Base-by-base conservation (phyloP, 2,113 vertebrate genomes). In the Microtus oregoni region DNA sequence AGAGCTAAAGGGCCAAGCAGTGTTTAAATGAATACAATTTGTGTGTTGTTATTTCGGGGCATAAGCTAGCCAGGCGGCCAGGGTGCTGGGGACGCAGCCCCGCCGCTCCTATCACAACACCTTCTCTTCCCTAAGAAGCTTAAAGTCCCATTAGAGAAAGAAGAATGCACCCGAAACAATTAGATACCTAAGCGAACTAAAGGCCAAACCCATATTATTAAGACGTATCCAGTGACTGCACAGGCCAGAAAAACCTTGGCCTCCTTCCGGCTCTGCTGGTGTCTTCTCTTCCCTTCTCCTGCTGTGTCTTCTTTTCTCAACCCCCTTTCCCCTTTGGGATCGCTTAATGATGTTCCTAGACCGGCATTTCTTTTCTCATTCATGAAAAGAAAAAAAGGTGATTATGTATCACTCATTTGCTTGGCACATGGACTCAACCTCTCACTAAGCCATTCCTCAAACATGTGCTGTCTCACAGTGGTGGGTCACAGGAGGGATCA, bases 91-190 rank as follows among this genome's bases (percentile, higher is more conserved):
- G 41, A 41, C 41, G 3, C 41, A 41, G 41, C 41, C 41, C 41
- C 41, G 3, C 41, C 4, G 41, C 41, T 41, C 41, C 41, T 41
- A 41, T 41, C 41, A 41, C 41, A 41, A 41, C 41, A 79, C 63
- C 32, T 13, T 61, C 19, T 72, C 85, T 97, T 93, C 91, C 82
- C 88, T 35, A 68, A 87, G 94, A 96, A 92, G 67, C 26, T 82
- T 58, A 35, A 92, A n/a, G 19, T 83, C 77, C 75, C 32, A 94
- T n/a, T 65, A 47, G 22, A 63, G 32, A 26, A 24, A 90, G 55
- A 89, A n/a, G 24, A 89, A 93, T 77, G 50, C 44, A 26, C n/a
- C 79, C 28, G 55, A 92, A 97, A 86, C n/a, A 73, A 76, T 58
- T 68, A 86, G 52, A 78, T 47, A 72, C 17, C 41, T 3, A 65